phyloP scores from a whole-genome alignment of 2,888 invertebrate species.

The Nymphalis urticae region DNA sequence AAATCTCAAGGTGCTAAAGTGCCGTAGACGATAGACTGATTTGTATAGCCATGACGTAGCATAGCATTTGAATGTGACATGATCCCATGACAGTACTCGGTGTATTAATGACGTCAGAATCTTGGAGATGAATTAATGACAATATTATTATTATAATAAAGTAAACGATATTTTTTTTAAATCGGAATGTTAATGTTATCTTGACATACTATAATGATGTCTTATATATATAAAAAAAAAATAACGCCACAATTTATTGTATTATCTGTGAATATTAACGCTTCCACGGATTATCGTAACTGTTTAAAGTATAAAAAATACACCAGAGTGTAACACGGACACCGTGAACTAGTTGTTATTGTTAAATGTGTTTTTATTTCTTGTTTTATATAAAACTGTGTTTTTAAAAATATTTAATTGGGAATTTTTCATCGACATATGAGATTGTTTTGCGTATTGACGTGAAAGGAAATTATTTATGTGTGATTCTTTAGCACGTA shows the following conservation, averaged over 20 bases:
- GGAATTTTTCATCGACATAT: constrained; percentile 54
- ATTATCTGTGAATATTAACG: constrained; percentile 7
- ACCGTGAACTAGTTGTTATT: constrained; percentile 61
- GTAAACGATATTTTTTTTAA: neutral
- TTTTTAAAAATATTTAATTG: constrained; percentile 51
- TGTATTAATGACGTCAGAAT: constrained; percentile 13
- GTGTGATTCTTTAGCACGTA: constrained; percentile 75
- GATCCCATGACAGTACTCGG: constrained; percentile 43
- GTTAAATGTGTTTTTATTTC: constrained; percentile 71
- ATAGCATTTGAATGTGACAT: constrained; percentile 54
- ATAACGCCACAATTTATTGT: constrained; percentile 5
- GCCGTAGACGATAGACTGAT: constrained; percentile 74
- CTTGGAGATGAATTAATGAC: constrained; percentile 3
- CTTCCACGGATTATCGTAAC: neutral
- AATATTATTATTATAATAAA: neutral
- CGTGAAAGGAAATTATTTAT: constrained; percentile 77
- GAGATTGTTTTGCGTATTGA: constrained; percentile 72
- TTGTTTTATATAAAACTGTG: constrained; percentile 55
- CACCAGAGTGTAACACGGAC: constrained; percentile 21
- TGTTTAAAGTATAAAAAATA: constrained; percentile 20
- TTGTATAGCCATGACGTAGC: constrained; percentile 75
- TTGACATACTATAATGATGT: neutral
- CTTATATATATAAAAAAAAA: neutral
- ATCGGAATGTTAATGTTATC: neutral
- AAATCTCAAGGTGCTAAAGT: constrained; percentile 64